Percentiles rank a stretch among this genome's conserved stretches.
phyloP scores from a whole-genome alignment of 1,140 invertebrate species.

The Pygmarrhopalites habei region DNA sequence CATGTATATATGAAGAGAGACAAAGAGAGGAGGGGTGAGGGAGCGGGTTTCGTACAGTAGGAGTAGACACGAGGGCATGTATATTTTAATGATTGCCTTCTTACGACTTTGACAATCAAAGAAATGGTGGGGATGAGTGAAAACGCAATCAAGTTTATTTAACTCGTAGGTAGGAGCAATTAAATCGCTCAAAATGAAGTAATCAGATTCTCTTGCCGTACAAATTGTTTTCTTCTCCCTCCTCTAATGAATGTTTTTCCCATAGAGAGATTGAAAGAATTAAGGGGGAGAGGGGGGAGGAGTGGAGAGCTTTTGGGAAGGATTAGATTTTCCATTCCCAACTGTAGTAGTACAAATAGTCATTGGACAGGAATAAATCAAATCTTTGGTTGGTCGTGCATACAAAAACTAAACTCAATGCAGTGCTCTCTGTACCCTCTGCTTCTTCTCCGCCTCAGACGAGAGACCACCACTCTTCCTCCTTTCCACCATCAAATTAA shows the following conservation, averaged over 20 bases:
- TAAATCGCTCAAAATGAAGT: slow-evolving; percentile 9
- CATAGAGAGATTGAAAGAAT: not conserved
- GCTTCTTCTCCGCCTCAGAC: too few relatives aligned
- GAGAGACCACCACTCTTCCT: too few relatives aligned
- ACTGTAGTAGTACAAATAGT: not conserved
- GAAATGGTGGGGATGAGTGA: too few relatives aligned
- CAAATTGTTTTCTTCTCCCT: slow-evolving; percentile 9
- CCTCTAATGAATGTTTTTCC: not conserved
- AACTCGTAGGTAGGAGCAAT: slow-evolving; percentile 15
- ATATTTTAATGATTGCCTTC: too few relatives aligned
- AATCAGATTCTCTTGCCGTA: slow-evolving; percentile 6
- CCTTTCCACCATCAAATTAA: too few relatives aligned
- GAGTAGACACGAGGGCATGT: too few relatives aligned
- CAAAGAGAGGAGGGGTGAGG: not conserved
- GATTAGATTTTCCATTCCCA: not conserved
- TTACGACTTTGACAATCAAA: too few relatives aligned
- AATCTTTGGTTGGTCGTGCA: not conserved
- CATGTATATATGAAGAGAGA: too few relatives aligned
- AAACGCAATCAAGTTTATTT: slow-evolving; percentile 14
- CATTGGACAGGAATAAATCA: not conserved
- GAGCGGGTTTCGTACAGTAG: not conserved
- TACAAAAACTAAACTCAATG: too few relatives aligned
- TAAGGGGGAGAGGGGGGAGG: too few relatives aligned
- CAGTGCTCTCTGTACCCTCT: too few relatives aligned
- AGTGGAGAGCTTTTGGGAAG: not conserved